These are phyloP conservation scores for Tetragonula clypearis DNA, from an alignment of 1,140 invertebrate genomes.

Conservation along the genomic window DNA sequence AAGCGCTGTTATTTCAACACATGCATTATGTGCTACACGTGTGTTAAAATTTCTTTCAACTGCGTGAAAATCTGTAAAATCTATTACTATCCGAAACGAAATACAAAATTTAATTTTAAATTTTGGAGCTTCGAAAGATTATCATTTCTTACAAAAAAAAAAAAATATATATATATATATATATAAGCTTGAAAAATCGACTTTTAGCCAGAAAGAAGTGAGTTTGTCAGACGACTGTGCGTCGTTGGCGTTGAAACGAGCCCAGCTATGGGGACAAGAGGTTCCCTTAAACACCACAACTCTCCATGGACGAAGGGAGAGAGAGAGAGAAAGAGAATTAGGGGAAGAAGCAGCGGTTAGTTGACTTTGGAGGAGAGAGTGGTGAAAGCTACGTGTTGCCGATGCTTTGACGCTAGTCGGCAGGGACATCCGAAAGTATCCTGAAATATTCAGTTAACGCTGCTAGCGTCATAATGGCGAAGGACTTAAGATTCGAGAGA, in stretches of 20 bases:
- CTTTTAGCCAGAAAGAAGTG: no score
- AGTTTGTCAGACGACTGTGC: background rate
- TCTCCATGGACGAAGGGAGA: background rate
- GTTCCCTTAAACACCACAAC: conserved; percentile 31
- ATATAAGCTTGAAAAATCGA: no score
- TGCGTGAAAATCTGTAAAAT: no score
- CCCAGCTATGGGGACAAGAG: conserved; percentile 46
- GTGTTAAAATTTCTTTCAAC: no score
- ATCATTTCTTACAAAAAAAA: no score
- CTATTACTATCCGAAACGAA: no score
- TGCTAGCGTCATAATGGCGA: conserved; percentile 61
- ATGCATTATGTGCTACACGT: no score
- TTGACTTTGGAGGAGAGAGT: conserved; percentile 4
- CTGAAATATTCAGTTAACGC: conserved; percentile 70
- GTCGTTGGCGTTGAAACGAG: conserved; percentile 43
- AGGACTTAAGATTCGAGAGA: conserved; percentile 57
- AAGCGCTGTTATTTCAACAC: no score
- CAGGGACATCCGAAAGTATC: conserved; percentile 59
- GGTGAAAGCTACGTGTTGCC: background rate
- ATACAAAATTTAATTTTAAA: no score
- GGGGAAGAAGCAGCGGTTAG: background rate
- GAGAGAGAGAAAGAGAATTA: no score
- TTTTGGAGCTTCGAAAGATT: no score
- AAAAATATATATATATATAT: no score
- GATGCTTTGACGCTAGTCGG: conserved; percentile 45